These are phyloP conservation scores for Epistrophe eligans DNA, from an alignment of 2,888 invertebrate species.

Conservation along the genomic window DNA sequence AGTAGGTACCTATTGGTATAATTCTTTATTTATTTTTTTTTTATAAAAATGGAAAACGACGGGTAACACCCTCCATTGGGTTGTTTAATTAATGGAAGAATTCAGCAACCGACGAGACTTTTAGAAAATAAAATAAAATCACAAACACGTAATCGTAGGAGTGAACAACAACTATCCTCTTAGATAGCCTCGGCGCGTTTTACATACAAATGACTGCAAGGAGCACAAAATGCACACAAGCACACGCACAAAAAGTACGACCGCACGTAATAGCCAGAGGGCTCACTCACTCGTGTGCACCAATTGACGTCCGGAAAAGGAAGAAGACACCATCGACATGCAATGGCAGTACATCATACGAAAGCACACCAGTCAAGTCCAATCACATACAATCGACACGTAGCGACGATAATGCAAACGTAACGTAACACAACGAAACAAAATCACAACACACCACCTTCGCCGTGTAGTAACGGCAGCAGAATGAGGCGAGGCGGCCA, in stretches of 20 bases:
- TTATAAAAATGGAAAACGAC: conserved; percentile 32
- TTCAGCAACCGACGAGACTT: conserved; percentile 66
- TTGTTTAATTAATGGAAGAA: conserved; percentile 44
- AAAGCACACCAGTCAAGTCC: conserved; percentile 65
- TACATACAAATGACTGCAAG: conserved; percentile 75
- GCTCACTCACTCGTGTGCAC: conserved; percentile 75
- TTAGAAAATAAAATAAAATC: conserved; percentile 60
- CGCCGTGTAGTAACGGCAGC: conserved; percentile 73
- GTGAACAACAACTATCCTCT: conserved; percentile 69
- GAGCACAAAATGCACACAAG: conserved; percentile 52
- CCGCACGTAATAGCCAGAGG: conserved; percentile 71
- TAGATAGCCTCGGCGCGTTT: conserved; percentile 65
- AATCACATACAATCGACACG: conserved; percentile 76
- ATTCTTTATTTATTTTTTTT: conserved; percentile 17
- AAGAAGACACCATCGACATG: conserved; percentile 74
- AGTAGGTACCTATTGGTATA: background rate
- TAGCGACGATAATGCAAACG: conserved; percentile 73
- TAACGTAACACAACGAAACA: conserved; percentile 64
- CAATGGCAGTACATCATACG: conserved; percentile 71
- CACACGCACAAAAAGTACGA: conserved; percentile 61
- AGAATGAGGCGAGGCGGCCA: conserved; percentile 74
- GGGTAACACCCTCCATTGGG: conserved; percentile 61
- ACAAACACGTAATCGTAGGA: conserved; percentile 72
- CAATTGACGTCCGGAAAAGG: conserved; percentile 76
- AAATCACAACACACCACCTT: conserved; percentile 70